phyloP scores from a whole-genome alignment of 1,140 invertebrate species.

The Notospermus geniculatus region DNA sequence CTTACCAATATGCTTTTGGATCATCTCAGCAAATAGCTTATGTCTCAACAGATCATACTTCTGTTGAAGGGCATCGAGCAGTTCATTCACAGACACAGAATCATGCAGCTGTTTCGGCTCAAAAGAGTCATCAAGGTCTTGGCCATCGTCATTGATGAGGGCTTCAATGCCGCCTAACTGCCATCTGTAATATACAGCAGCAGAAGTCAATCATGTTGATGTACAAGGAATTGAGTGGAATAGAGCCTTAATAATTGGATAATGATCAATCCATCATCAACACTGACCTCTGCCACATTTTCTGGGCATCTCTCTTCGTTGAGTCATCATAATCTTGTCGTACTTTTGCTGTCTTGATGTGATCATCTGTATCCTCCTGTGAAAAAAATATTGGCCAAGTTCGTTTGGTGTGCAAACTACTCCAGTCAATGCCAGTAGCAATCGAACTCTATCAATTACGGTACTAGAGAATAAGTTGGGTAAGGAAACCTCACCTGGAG shows the following conservation, averaged over 20 bases:
- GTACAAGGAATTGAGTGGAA: no score
- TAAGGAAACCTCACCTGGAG: slow-evolving; percentile 1
- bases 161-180: slow-evolving; percentile 38
- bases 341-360: slow-evolving; percentile 3
- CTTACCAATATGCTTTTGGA: slow-evolving; percentile 34
- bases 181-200: no score
- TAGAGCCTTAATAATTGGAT: no score
- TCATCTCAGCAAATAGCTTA: slow-evolving; percentile 39
- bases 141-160: slow-evolving; percentile 45
- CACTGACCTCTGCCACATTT: slow-evolving; percentile 36
- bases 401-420: no score
- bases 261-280: no score
- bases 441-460: no score
- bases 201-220: no score
- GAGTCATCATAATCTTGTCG: slow-evolving; percentile 14
- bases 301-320: slow-evolving; percentile 8
- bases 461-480: no score
- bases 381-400: background rate
- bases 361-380: slow-evolving; percentile 2
- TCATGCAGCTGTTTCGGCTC: slow-evolving; percentile 22
- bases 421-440: no score
- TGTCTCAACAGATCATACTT: slow-evolving; percentile 42
- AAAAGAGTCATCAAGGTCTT: slow-evolving; percentile 30
- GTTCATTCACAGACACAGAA: slow-evolving; percentile 30
- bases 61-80: slow-evolving; percentile 36